phyloP scores from a whole-genome alignment of 2,888 invertebrate species.

The Torymus aiolomorphi region DNA sequence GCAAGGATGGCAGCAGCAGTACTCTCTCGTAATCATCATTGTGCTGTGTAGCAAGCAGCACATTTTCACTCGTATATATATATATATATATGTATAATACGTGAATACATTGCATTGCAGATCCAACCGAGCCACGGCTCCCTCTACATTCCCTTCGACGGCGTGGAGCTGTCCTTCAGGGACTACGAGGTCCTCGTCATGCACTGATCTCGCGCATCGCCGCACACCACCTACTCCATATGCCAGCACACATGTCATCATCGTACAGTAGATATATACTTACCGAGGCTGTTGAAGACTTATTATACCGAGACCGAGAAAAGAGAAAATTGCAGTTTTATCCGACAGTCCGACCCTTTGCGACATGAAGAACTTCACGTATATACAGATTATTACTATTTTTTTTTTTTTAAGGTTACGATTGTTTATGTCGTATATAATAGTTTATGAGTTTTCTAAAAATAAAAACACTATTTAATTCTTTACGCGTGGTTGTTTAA shows the following conservation, averaged over 20 bases:
- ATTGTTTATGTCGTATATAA: not conserved
- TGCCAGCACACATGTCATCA: no score
- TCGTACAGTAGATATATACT: no score
- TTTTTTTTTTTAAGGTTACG: not conserved
- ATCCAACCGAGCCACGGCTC: conserved; percentile 56
- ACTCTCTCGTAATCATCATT: no score
- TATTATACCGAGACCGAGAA: no score
- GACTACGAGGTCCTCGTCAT: conserved; percentile 84
- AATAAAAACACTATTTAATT: conserved; percentile 2
- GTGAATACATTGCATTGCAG: conserved; percentile 33
- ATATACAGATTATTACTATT: not conserved
- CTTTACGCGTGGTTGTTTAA: no score
- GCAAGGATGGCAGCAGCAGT: not conserved
- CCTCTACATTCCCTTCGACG: conserved; percentile 77
- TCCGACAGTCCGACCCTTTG: no score
- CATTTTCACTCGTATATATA: no score
- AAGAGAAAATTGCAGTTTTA: no score
- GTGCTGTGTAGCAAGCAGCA: no score
- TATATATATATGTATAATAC: no score
- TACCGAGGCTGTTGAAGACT: not conserved
- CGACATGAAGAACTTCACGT: no score
- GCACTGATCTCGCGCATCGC: conserved; percentile 67
- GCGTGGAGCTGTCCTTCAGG: conserved; percentile 80
- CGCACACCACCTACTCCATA: no score
- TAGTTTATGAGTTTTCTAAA: not conserved